phyloP scores from a whole-genome alignment of 2,888 invertebrate species.

The Apomyelois bistriatella region DNA sequence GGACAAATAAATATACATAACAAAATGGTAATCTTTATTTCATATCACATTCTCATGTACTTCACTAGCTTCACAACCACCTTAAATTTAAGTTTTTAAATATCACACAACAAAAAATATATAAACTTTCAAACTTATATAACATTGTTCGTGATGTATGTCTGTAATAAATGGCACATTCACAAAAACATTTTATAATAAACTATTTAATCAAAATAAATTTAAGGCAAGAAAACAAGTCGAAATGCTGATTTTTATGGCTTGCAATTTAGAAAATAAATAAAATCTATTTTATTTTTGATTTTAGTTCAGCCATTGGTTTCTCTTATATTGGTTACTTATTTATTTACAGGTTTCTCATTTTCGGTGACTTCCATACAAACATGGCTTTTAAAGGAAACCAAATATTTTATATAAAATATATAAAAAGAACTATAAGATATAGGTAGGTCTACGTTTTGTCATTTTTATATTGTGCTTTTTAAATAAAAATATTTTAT shows the following conservation, averaged over 20 bases:
- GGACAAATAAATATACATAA: not conserved
- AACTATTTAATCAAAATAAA: not conserved
- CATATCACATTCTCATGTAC: not conserved
- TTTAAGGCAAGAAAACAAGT: not conserved
- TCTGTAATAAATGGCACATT: slow-evolving; percentile 18
- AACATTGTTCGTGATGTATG: slow-evolving; percentile 15
- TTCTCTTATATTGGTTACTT: not conserved
- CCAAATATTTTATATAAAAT: too few relatives aligned
- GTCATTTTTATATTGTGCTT: too few relatives aligned
- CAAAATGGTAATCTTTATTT: not conserved
- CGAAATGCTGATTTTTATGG: not conserved
- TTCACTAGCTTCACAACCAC: slow-evolving; percentile 1
- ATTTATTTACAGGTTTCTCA: too few relatives aligned
- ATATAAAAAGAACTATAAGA: too few relatives aligned
- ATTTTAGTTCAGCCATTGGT: not conserved
- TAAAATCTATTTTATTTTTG: not conserved
- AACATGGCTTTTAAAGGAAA: too few relatives aligned
- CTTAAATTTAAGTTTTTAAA: not conserved
- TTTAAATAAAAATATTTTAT: too few relatives aligned
- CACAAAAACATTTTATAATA: slow-evolving; percentile 7
- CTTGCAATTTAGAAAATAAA: not conserved
- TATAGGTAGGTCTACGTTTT: too few relatives aligned
- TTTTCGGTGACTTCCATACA: too few relatives aligned
- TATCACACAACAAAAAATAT: slow-evolving; percentile 2
- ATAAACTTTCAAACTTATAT: slow-evolving; percentile 4